These are phyloP conservation scores for Thalassophryne amazonica DNA, from an alignment of 2,797 vertebrate genomes.

Conservation along the genomic window DNA sequence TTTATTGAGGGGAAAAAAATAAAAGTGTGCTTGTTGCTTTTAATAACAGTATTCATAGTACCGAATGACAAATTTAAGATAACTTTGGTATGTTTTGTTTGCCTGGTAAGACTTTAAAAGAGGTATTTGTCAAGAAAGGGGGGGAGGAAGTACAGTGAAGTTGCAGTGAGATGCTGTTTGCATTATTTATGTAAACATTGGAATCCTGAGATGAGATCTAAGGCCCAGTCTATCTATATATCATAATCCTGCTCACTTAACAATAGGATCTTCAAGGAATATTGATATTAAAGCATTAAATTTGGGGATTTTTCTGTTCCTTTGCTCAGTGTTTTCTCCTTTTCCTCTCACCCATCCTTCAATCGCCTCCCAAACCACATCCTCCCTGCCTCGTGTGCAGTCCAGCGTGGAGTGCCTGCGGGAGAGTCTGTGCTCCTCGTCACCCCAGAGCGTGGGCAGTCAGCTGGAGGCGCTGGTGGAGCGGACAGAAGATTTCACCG, in stretches of 20 bases:
- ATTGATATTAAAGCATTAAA: background rate
- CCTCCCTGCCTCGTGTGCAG: constrained; percentile 55
- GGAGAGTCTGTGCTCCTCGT: constrained; percentile 84
- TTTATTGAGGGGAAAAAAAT: constrained; percentile 4
- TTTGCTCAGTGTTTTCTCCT: background rate
- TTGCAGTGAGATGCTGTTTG: constrained; percentile 7
- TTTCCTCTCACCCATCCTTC: constrained; percentile 47
- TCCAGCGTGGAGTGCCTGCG: constrained; percentile 87
- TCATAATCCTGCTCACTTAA: background rate
- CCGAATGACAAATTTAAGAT: constrained; percentile 15
- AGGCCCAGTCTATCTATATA: background rate
- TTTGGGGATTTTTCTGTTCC: background rate
- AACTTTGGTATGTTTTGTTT: constrained; percentile 19
- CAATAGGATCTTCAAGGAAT: background rate
- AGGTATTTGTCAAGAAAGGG: background rate
- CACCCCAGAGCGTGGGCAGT: constrained; percentile 83
- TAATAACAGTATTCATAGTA: constrained; percentile 16
- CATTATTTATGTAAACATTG: constrained; percentile 1
- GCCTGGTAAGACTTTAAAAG: too few relatives aligned
- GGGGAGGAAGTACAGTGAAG: background rate
- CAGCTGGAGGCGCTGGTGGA: constrained; percentile 90
- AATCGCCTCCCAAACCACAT: constrained; percentile 1
- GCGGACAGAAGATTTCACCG: constrained; percentile 95
- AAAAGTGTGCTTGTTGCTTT: constrained; percentile 13
- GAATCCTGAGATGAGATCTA: background rate